Evolutionary conservation across 2,113 vertebrate genomes (phyloP).

Genomic region (Dendropsophus ebraccatus): DNA sequence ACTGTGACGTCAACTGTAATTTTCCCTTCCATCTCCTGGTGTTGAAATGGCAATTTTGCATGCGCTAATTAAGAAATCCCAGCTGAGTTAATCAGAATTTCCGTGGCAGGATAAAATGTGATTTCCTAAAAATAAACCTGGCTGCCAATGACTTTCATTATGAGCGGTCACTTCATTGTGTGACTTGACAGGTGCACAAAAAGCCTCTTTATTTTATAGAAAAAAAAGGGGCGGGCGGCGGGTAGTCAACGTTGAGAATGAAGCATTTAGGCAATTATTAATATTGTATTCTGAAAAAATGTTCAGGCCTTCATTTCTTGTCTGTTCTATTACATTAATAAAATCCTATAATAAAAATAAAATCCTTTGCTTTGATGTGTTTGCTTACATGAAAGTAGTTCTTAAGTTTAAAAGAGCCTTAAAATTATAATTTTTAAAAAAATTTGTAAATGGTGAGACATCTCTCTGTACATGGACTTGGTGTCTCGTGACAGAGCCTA

Average conservation of each 20-base stretch:
- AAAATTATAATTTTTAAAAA: too few species aligned
- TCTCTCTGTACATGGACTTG: too few species aligned
- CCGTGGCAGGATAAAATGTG: slow-evolving; percentile 1
- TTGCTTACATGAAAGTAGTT: background rate
- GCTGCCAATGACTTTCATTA: slow-evolving; percentile 9
- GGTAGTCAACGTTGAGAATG: background rate
- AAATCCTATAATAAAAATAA: background rate
- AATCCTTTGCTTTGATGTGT: background rate
- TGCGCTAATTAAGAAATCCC: slow-evolving; percentile 41
- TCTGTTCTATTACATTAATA: background rate
- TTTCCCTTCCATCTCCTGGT: background rate
- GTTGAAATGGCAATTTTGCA: slow-evolving; percentile 19
- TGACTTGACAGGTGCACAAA: slow-evolving; percentile 2
- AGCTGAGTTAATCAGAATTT: slow-evolving; percentile 43
- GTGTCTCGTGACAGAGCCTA: background rate
- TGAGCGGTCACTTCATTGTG: slow-evolving; percentile 17
- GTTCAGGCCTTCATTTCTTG: background rate
- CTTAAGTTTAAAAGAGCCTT: too few species aligned
- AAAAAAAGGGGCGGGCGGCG: background rate
- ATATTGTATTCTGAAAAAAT: background rate
- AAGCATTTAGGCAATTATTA: background rate
- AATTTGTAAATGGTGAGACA: too few species aligned
- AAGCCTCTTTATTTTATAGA: slow-evolving; percentile 7
- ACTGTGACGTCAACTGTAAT: slow-evolving; percentile 35
- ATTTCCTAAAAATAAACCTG: slow-evolving; percentile 30